Evolutionary conservation across 2,888 invertebrate species (phyloP), one percentile per base, ranked within the genome.

Genomic region (Cinara cedri): DNA sequence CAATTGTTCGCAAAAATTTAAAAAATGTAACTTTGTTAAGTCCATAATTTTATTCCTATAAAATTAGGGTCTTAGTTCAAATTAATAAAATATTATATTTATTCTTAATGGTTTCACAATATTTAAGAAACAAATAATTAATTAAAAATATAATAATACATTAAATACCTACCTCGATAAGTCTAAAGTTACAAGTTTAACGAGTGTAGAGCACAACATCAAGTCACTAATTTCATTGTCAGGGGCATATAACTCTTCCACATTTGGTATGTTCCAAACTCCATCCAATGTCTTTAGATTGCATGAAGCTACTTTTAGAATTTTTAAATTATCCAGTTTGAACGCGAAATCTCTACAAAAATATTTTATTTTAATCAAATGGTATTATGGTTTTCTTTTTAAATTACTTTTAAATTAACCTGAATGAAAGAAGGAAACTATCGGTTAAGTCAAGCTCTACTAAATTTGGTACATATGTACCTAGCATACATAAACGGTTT

Each of bases 251-350:
- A 92, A 86, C 80, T 90, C 90, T 66, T 88, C 87, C 21, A 92
- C 84, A 34, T 87, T 87, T 4, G 89, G 88, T 81, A 92, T 84
- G 0, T 91, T 90, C 86, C 89, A 89, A 9, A 91, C 89, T 10
- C 91, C 92, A 83, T 92, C 92, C 82, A 92, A 86, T 82, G 89
- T 89, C 24, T 87, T 88, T 72, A 92, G 85, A 0, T 90, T 89
- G 84, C 92, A 92, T 62, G 90, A 88, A 83, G 90, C 89, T 9
- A 92, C 89, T 83, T 87, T 87, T 71, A 90, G 84, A 65, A 89
- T 88, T 85, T 88, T 89, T 46, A 91, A 85, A 84, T 88, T 89
- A 71, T 87, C 87, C 81, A 92, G 86, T 34, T 90, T 90, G 82
- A 89, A 90, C 24, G 92, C 92, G 24, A 92, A 87, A 84, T 92